Evolutionary conservation across 2,797 vertebrate genomes (phyloP).

Genomic region (Pempheris klunzingeri): DNA sequence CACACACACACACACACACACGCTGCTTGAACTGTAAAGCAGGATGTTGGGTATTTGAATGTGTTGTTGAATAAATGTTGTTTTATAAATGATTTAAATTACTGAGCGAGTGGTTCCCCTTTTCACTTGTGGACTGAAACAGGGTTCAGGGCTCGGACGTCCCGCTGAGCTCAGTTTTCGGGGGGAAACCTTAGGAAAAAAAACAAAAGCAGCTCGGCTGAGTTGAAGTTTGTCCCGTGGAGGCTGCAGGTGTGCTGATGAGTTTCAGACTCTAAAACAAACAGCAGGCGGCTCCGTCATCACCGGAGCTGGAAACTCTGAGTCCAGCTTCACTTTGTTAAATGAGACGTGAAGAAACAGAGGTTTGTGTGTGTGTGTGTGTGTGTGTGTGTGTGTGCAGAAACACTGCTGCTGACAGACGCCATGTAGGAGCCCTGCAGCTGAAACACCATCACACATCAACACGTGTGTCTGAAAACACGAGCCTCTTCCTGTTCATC

Average conservation of each 20-base stretch:
- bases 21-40: slow-evolving; percentile 1
- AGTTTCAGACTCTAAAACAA: slow-evolving; percentile 65
- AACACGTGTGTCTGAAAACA: not conserved
- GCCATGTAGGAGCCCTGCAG: slow-evolving; percentile 51
- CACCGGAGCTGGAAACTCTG: slow-evolving; percentile 55
- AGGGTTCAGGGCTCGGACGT: not conserved
- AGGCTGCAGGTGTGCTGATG: slow-evolving; percentile 69
- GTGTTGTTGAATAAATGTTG: not conserved
- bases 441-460: slow-evolving; percentile 46
- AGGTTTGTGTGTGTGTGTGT: slow-evolving; percentile 10
- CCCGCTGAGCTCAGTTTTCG: not conserved
- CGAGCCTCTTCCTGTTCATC: too few relatives aligned
- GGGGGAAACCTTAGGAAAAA: not conserved
- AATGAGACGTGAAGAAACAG: slow-evolving; percentile 70
- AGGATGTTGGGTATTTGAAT: not conserved
- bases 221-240: not conserved
- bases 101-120: too few relatives aligned
- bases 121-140: too few relatives aligned
- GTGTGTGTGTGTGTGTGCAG: slow-evolving; percentile 16
- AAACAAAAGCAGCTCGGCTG: not conserved
- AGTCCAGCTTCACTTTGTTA: slow-evolving; percentile 59
- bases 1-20: slow-evolving; percentile 7
- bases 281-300: slow-evolving; percentile 65
- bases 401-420: slow-evolving; percentile 64
- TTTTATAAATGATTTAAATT: not conserved